phyloP scores from a whole-genome alignment of 2,888 invertebrate species.

The Ctenicera cuprea region DNA sequence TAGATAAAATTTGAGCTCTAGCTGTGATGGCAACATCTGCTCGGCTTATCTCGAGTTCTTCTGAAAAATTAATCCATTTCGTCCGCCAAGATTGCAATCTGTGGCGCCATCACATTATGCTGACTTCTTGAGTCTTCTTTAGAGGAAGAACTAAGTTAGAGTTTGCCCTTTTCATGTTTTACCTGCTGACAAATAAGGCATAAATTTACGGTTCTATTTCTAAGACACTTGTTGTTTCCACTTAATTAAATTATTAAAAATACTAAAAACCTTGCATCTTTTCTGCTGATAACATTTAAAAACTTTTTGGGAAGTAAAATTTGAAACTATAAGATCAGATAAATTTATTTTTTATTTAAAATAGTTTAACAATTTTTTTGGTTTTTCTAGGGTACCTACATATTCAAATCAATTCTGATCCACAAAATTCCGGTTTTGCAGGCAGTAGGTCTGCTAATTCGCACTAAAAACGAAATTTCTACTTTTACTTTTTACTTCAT shows the following conservation, averaged over 20 bases:
- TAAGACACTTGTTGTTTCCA: slow-evolving; percentile 8
- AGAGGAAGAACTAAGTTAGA: slow-evolving; percentile 3
- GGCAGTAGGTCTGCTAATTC: no score
- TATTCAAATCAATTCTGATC: no score
- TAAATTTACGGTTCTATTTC: slow-evolving; percentile 1
- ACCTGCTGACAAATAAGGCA: slow-evolving; percentile 21
- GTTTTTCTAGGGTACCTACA: no score
- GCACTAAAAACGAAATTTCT: no score
- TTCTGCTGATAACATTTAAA: no score
- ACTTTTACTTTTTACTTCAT: no score
- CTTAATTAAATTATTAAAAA: no score
- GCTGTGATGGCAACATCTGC: slow-evolving; percentile 48
- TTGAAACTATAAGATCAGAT: no score
- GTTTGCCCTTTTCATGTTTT: slow-evolving; percentile 26
- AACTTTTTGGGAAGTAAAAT: background rate
- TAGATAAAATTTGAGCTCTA: slow-evolving; percentile 45
- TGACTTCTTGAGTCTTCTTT: slow-evolving; percentile 38
- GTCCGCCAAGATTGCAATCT: slow-evolving; percentile 55
- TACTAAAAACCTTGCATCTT: no score
- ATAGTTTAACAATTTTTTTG: no score
- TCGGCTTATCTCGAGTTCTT: slow-evolving; percentile 47
- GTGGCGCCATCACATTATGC: slow-evolving; percentile 54
- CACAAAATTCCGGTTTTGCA: no score
- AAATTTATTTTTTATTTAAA: no score
- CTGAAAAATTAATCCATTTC: slow-evolving; percentile 56